Conservation (phyloP, 2,888 invertebrate genomes). For the Hypomecis atomaria region DNA sequence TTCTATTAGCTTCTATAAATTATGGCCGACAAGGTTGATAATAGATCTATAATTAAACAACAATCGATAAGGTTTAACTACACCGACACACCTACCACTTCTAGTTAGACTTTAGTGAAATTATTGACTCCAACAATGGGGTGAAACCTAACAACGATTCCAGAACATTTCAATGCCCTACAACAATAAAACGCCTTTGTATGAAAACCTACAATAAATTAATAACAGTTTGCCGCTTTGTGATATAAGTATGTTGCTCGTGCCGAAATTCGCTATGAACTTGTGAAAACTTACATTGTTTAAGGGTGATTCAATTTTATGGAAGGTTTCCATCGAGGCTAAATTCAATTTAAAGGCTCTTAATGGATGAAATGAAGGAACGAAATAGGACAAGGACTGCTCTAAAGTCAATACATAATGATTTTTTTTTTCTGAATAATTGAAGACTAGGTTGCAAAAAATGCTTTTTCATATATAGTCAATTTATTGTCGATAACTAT, state of each 20-base stretch:
- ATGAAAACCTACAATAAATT: conserved; percentile 21
- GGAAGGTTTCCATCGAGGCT: conserved; percentile 7
- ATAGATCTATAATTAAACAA: conserved; percentile 25
- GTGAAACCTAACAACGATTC: conserved; percentile 32
- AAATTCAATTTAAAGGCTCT: conserved; percentile 1
- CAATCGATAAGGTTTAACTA: conserved; percentile 26
- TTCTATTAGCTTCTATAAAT: conserved; percentile 8
- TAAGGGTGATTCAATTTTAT: conserved; percentile 3
- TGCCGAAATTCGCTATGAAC: conserved; percentile 19
- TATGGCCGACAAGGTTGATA: conserved; percentile 19
- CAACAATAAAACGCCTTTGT: conserved; percentile 27
- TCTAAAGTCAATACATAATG: neutral
- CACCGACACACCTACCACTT: conserved; percentile 19
- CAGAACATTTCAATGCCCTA: conserved; percentile 32
- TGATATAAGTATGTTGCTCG: conserved; percentile 25
- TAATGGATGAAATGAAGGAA: neutral
- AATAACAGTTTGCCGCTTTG: conserved; percentile 9
- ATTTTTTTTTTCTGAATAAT: neutral
- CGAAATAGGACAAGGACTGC: neutral
- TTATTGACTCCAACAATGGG: conserved; percentile 27
- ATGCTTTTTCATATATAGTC: too few species aligned
- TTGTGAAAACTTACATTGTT: conserved; percentile 19
- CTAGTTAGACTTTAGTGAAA: conserved; percentile 28
- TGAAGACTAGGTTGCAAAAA: neutral
- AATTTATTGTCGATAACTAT: too few species aligned